Evolutionary conservation across 2,797 vertebrate species (phyloP).

Genomic region (Lacerta agilis): DNA sequence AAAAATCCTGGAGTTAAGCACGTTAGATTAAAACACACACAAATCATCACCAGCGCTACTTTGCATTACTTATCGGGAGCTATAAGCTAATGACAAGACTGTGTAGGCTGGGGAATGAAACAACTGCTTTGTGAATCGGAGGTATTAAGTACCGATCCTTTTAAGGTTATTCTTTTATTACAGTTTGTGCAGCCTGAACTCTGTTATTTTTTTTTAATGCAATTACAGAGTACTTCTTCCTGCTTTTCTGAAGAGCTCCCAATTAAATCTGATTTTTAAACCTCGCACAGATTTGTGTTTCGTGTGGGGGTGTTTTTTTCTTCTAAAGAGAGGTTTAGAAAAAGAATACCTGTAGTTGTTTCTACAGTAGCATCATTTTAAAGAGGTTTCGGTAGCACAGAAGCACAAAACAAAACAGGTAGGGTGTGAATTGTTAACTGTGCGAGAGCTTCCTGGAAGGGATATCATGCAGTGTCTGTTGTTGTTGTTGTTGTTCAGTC

Average conservation of each 20-base stretch:
- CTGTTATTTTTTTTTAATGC: not conserved
- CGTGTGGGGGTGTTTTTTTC: too few relatives aligned
- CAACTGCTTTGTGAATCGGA: conserved; percentile 54
- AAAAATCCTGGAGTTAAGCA: conserved; percentile 9
- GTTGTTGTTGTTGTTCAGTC: too few relatives aligned
- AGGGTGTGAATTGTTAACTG: too few relatives aligned
- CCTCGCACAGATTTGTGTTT: not conserved
- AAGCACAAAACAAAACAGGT: not conserved
- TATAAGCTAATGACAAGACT: conserved; percentile 44
- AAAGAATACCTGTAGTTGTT: conserved; percentile 14
- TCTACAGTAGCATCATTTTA: not conserved
- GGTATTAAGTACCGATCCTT: conserved; percentile 58
- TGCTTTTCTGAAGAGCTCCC: conserved; percentile 50
- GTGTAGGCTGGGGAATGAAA: conserved; percentile 53
- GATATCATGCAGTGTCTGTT: too few relatives aligned
- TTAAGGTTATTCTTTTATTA: conserved; percentile 60
- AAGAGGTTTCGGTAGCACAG: conserved; percentile 28
- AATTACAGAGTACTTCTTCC: conserved; percentile 60
- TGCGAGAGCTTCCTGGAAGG: too few relatives aligned
- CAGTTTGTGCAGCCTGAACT: conserved; percentile 46
- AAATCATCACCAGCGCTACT: not conserved
- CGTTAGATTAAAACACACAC: conserved; percentile 40
- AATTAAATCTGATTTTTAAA: conserved; percentile 60
- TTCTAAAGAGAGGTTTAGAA: conserved; percentile 17
- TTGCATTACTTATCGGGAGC: conserved; percentile 30